These are phyloP conservation scores for Charina bottae DNA, from an alignment of 2,113 vertebrate genomes.

Conservation along the genomic window DNA sequence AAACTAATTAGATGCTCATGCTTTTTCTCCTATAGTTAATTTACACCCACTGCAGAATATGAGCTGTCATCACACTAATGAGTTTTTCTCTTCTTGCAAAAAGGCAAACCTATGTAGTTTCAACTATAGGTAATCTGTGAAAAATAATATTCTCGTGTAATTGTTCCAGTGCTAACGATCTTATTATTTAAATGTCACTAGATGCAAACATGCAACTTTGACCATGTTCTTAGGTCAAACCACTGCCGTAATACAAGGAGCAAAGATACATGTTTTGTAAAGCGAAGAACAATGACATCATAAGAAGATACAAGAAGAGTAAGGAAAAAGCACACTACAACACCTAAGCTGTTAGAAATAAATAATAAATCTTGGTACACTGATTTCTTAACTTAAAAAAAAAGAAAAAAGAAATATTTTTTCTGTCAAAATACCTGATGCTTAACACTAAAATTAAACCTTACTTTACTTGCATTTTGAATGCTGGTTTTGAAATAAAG, in stretches of 20 bases:
- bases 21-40: slow-evolving; percentile 66
- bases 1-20: slow-evolving; percentile 58
- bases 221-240: slow-evolving; percentile 51
- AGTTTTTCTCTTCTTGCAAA: slow-evolving; percentile 10
- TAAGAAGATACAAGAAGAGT: slow-evolving; percentile 44
- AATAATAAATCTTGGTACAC: slow-evolving; percentile 12
- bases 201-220: slow-evolving; percentile 61
- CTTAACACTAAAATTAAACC: slow-evolving; percentile 52
- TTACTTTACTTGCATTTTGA: slow-evolving; percentile 14
- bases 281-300: slow-evolving; percentile 75
- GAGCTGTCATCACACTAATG: slow-evolving; percentile 59
- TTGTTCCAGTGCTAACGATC: slow-evolving; percentile 66
- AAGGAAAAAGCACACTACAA: slow-evolving; percentile 43
- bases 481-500: slow-evolving; percentile 29
- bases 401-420: slow-evolving; percentile 31
- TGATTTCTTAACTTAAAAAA: slow-evolving; percentile 22
- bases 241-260: slow-evolving; percentile 66
- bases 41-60: slow-evolving; percentile 69
- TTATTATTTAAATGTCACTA: slow-evolving; percentile 68
- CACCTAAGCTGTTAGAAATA: slow-evolving; percentile 48
- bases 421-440: slow-evolving; percentile 17
- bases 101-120: slow-evolving; percentile 40
- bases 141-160: slow-evolving; percentile 55
- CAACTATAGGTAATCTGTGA: slow-evolving; percentile 47
- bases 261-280: slow-evolving; percentile 69